phyloP scores from a whole-genome alignment of 2,113 vertebrate species.

The Paradoxurus hermaphroditus region DNA sequence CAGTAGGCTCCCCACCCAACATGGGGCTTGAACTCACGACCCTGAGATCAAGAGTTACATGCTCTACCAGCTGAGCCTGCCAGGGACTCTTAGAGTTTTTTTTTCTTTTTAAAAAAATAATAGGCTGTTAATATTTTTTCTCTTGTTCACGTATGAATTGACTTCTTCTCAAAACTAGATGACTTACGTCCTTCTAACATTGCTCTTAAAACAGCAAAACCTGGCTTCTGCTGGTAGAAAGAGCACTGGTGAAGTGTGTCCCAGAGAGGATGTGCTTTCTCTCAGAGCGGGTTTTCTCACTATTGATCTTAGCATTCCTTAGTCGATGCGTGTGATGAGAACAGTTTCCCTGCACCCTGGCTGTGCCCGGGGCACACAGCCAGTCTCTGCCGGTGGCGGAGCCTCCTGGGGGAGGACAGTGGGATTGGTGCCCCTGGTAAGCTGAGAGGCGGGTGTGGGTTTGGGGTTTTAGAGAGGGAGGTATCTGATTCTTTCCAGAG shows the following conservation, averaged over 20 bases:
- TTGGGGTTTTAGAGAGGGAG: conserved; percentile 9
- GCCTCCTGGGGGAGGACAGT: not conserved
- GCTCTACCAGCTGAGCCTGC: not conserved
- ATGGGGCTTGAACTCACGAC: not conserved
- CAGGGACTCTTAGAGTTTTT: not conserved
- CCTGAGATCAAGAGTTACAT: not conserved
- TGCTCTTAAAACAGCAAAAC: too few relatives aligned
- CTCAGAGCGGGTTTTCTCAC: not conserved
- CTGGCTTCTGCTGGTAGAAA: not conserved
- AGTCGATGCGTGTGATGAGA: not conserved
- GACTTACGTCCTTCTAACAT: not conserved
- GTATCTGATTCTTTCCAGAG: conserved; percentile 53
- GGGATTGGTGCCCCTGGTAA: conserved; percentile 14
- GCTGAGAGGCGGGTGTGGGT: conserved; percentile 11
- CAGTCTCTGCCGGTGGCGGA: not conserved
- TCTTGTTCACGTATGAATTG: not conserved
- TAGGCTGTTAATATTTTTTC: not conserved
- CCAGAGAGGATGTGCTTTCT: not conserved
- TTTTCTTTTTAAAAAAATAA: not conserved
- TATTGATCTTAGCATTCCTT: not conserved
- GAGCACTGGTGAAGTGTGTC: not conserved
- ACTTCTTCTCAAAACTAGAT: not conserved
- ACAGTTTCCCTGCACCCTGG: not conserved
- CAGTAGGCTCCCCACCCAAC: not conserved
- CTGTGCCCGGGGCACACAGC: not conserved